phyloP scores from a whole-genome alignment of 2,113 vertebrate genomes.

The Ictidomys tridecemlineatus region DNA sequence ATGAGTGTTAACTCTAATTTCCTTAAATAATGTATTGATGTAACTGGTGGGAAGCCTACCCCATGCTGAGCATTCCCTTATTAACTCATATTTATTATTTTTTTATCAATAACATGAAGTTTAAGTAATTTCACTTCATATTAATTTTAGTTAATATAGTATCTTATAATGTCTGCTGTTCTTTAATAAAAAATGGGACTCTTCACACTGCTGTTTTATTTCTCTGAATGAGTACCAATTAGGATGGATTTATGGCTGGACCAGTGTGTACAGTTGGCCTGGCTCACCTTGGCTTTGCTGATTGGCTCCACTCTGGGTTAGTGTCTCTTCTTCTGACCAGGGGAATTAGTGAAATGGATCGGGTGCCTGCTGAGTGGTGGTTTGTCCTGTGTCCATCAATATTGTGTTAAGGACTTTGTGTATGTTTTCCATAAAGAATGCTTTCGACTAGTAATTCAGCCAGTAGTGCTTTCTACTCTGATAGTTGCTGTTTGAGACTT shows the following conservation, averaged over 20 bases:
- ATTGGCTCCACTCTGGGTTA: constrained; percentile 71
- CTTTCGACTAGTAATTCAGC: constrained; percentile 44
- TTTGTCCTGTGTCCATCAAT: constrained; percentile 58
- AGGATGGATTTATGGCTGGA: constrained; percentile 59
- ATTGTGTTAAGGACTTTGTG: constrained; percentile 8
- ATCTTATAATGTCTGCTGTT: neutral
- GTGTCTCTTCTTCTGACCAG: constrained; percentile 66
- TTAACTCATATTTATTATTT: neutral
- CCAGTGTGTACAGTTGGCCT: neutral
- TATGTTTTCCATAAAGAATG: constrained; percentile 69
- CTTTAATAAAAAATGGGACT: constrained; percentile 5
- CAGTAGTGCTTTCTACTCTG: neutral
- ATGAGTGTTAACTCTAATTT: neutral
- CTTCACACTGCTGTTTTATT: neutral
- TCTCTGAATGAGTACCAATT: neutral
- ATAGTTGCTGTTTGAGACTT: constrained; percentile 45
- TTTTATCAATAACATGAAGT: neutral
- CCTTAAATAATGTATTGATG: constrained; percentile 1
- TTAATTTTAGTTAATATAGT: neutral
- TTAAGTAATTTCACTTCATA: neutral
- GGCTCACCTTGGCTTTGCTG: constrained; percentile 35
- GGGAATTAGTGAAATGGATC: constrained; percentile 72
- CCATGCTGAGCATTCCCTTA: neutral
- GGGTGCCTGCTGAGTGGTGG: constrained; percentile 1
- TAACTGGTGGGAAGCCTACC: neutral